These are phyloP conservation scores for Prosapia bicincta DNA, from an alignment of 2,888 invertebrate species.

Conservation along the genomic window DNA sequence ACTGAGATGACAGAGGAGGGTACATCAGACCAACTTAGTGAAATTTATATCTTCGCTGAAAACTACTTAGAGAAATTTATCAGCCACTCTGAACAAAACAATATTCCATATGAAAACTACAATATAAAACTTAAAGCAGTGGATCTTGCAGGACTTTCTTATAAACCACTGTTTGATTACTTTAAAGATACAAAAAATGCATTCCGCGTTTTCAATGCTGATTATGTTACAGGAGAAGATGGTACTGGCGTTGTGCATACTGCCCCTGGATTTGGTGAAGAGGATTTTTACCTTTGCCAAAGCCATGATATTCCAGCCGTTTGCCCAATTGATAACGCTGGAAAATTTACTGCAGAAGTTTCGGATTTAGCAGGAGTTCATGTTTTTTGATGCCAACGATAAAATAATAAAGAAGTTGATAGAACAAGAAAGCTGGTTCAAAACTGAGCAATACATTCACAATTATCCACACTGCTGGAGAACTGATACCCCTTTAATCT, in stretches of 20 bases:
- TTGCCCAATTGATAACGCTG: constrained; percentile 3
- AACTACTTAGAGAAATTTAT: too few species aligned
- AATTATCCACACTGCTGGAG: constrained; percentile 26
- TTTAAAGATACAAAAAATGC: background rate
- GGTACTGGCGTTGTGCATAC: constrained; percentile 20
- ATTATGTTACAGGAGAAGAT: constrained; percentile 7
- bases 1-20: too few species aligned
- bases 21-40: too few species aligned
- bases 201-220: constrained; percentile 1
- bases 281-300: constrained; percentile 5
- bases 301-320: background rate
- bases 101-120: background rate
- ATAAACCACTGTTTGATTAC: constrained; percentile 13
- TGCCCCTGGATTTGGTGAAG: constrained; percentile 19
- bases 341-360: constrained; percentile 7
- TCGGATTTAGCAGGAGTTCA: constrained; percentile 6
- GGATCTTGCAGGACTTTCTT: constrained; percentile 8
- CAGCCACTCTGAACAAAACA: too few species aligned
- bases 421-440: background rate
- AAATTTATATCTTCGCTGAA: too few species aligned
- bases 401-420: constrained; percentile 3
- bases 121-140: background rate
- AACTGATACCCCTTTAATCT: constrained; percentile 25
- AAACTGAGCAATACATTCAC: constrained; percentile 4
- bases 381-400: constrained; percentile 10